Percentiles rank a stretch among this genome's conserved stretches.
phyloP scores from a whole-genome alignment of 2,888 invertebrate genomes.

The Parnassius apollo region DNA sequence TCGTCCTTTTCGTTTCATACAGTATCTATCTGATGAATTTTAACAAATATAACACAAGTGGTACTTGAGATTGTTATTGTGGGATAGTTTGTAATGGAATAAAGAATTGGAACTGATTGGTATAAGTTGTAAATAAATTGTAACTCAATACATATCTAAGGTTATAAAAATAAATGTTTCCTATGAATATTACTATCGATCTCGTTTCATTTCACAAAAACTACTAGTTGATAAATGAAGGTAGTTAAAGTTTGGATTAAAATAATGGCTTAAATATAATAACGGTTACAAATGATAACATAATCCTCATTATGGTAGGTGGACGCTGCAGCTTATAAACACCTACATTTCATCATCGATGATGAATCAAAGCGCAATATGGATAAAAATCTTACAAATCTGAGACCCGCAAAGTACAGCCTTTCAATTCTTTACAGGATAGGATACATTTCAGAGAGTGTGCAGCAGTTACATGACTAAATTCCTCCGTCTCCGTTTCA shows the following conservation, averaged over 20 bases:
- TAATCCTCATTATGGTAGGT: no score
- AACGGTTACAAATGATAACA: no score
- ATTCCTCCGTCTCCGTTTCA: no score
- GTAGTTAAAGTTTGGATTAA: constrained; percentile 1
- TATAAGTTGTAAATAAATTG: constrained; percentile 67
- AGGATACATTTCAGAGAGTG: no score
- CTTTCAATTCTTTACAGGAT: no score
- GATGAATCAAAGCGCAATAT: no score
- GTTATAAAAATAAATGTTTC: constrained; percentile 38
- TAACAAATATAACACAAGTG: not conserved
- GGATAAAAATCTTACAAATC: no score
- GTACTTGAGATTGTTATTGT: constrained; percentile 38
- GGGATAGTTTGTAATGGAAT: constrained; percentile 54
- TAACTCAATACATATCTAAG: constrained; percentile 25
- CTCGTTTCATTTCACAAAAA: constrained; percentile 48
- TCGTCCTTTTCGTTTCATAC: constrained; percentile 9
- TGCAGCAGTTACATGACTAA: no score
- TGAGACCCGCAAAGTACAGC: no score
- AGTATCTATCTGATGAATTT: not conserved
- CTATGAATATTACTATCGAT: constrained; percentile 20
- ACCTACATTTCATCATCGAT: no score
- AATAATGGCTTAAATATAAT: not conserved
- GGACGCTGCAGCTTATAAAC: no score
- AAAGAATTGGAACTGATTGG: constrained; percentile 75
- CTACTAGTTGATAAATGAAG: constrained; percentile 32